Percentiles rank a stretch among this genome's conserved stretches.
These are phyloP conservation scores for Acheta domesticus DNA, from an alignment of 2,888 invertebrate species.

Conservation along the genomic window DNA sequence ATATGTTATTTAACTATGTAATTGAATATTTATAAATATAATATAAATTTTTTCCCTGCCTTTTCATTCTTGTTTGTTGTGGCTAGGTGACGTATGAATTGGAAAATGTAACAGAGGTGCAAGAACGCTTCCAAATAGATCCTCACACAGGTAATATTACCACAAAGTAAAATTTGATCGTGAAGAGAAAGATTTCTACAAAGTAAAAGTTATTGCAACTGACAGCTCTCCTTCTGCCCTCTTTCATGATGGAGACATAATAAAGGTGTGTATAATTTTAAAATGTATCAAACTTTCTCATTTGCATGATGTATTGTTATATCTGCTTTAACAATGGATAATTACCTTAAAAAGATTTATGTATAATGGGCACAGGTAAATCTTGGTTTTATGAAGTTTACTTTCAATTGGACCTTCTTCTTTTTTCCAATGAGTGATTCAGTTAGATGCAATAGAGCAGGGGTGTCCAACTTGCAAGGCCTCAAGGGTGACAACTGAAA, in stretches of 20 bases:
- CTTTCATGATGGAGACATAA: slow-evolving; percentile 64
- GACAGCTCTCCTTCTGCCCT: slow-evolving; percentile 86
- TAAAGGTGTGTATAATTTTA: slow-evolving; percentile 48
- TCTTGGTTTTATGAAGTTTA: too few relatives aligned
- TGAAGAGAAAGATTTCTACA: slow-evolving; percentile 79
- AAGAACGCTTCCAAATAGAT: slow-evolving; percentile 79
- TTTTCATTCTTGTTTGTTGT: slow-evolving; percentile 20
- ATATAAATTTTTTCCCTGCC: not conserved
- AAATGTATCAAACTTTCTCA: too few relatives aligned
- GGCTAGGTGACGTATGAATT: slow-evolving; percentile 68
- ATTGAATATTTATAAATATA: not conserved
- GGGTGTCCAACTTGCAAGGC: too few relatives aligned
- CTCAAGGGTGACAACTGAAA: too few relatives aligned
- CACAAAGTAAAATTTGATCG: slow-evolving; percentile 78
- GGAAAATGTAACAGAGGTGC: slow-evolving; percentile 55
- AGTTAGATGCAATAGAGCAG: too few relatives aligned
- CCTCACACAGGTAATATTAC: slow-evolving; percentile 83
- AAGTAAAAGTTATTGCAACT: slow-evolving; percentile 83
- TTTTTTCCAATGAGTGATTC: too few relatives aligned
- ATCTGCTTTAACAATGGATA: too few relatives aligned
- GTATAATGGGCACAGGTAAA: too few relatives aligned
- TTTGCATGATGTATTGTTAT: too few relatives aligned
- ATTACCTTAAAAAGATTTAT: too few relatives aligned
- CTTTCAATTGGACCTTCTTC: too few relatives aligned
- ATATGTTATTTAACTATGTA: not conserved